Evolutionary conservation across 2,113 vertebrate species (phyloP).

Genomic region (Brienomyrus longianalis): DNA sequence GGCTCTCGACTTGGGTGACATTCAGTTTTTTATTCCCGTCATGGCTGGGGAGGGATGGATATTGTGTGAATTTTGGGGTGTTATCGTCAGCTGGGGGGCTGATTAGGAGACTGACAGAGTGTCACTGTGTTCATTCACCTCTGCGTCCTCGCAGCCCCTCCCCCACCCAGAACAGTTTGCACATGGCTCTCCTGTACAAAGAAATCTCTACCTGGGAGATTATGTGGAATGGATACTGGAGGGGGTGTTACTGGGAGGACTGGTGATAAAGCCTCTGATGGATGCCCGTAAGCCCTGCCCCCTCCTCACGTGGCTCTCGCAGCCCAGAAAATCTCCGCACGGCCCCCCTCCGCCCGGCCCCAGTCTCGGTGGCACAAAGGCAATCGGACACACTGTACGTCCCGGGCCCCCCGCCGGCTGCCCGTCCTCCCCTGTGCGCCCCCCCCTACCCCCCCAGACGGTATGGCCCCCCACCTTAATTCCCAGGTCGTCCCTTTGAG

Average conservation of each 20-base stretch:
- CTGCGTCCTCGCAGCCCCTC: not conserved
- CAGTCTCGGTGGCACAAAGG: not conserved
- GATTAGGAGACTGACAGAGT: not conserved
- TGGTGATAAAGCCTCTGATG: not conserved
- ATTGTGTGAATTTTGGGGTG: not conserved
- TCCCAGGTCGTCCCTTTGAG: conserved; percentile 21
- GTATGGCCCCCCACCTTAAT: conserved; percentile 18
- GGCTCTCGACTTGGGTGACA: not conserved
- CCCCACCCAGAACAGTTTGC: not conserved
- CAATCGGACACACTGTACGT: not conserved
- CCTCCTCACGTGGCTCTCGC: not conserved
- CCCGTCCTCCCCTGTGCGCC: not conserved
- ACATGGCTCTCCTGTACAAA: not conserved
- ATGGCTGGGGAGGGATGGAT: not conserved
- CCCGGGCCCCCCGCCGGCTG: not conserved
- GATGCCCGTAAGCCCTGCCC: not conserved
- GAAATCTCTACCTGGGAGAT: not conserved
- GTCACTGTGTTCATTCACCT: not conserved
- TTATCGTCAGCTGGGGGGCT: not conserved
- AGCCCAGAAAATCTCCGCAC: not conserved
- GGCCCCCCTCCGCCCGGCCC: not conserved
- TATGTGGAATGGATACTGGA: not conserved
- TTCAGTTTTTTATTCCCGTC: not conserved
- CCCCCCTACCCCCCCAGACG: not conserved
- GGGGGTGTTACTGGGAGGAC: not conserved